phyloP scores from a whole-genome alignment of 2,888 invertebrate genomes.

The Rotaria macrura region DNA sequence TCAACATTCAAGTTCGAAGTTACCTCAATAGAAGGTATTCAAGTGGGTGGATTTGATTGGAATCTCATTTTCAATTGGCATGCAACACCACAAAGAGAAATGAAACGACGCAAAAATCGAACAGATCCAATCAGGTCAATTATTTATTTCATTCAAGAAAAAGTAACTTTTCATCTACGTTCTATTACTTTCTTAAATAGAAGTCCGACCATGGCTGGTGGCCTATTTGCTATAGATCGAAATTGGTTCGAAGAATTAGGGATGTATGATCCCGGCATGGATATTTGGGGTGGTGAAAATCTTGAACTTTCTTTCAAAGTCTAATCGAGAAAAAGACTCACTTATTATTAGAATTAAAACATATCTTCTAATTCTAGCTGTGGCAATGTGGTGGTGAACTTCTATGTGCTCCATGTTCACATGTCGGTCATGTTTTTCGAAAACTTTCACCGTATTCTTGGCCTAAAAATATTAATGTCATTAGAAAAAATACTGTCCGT shows the following conservation, averaged over 20 bases:
- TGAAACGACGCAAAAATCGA: conserved; percentile 40
- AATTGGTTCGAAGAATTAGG: conserved; percentile 84
- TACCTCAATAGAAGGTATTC: conserved; percentile 52
- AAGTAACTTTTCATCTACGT: conserved; percentile 42
- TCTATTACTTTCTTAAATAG: conserved; percentile 50
- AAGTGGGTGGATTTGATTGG: conserved; percentile 61
- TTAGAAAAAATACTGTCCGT: conserved; percentile 87
- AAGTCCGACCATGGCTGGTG: conserved; percentile 90
- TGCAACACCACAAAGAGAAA: conserved; percentile 72
- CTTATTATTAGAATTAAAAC: neutral
- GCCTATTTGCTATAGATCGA: conserved; percentile 86
- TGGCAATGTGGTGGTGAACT: conserved; percentile 99
- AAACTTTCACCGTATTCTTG: conserved; percentile 96
- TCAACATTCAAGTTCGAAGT: conserved; percentile 32
- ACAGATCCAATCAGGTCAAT: conserved; percentile 45
- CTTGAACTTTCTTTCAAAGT: conserved; percentile 88
- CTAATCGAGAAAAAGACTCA: conserved; percentile 53
- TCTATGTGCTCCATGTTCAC: conserved; percentile 94
- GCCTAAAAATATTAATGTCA: conserved; percentile 88
- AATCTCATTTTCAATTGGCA: conserved; percentile 89
- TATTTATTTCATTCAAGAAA: neutral
- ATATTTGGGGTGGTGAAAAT: conserved; percentile 99
- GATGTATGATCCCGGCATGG: conserved; percentile 94
- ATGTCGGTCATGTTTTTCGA: conserved; percentile 96
- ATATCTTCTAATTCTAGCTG: neutral